Evolutionary conservation across 2,888 invertebrate genomes (phyloP), one percentile per base, ranked within the genome.

Genomic region (Cecidostiba fungosa): DNA sequence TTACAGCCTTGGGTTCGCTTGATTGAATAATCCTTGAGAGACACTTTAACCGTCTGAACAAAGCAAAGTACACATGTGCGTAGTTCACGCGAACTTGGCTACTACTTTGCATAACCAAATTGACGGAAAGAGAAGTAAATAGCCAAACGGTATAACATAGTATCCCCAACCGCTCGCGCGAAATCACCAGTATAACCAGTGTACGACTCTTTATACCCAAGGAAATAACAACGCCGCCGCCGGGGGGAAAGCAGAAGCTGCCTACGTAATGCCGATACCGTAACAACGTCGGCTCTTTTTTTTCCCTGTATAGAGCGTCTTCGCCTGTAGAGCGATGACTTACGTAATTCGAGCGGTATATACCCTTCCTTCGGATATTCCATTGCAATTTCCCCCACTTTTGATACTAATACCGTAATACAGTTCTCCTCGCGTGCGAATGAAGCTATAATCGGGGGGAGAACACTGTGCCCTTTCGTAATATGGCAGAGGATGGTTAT

Each of bases 221-320:
- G 23, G 47, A 26, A 50, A 50, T 26, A 19, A 50, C n/a, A 23
- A 19, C 59, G 39, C 26, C 26, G 10, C 39, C 23, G 29, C n/a
- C n/a, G n/a, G 43, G 14, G 73, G 29, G 29, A 72, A n/a, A 39
- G 29, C 73, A 5, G 43, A 74, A 73, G 39, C 66, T 66, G 82
- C 62, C 76, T 50, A 50, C 66, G 82, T 82, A 82, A 82, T 82
- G 82, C 76, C 82, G 82, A 50, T 82, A 76, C 82, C 82, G 82
- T 82, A 82, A 82, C 43, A 54, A 36, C 72, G 72, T 23, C 10
- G 50, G 12, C 80, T 32, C 32, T 47, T n/a, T 47, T 29, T n/a
- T 72, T 54, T 80, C 39, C 72, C 10, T 6, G 29, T 16, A 29
- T 10, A 8, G 8, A 3, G 12, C 72, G 72, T 39, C 14, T 26